Base-by-base conservation (phyloP, 2,888 invertebrate genomes). In the Chaetoderma sp. region DNA sequence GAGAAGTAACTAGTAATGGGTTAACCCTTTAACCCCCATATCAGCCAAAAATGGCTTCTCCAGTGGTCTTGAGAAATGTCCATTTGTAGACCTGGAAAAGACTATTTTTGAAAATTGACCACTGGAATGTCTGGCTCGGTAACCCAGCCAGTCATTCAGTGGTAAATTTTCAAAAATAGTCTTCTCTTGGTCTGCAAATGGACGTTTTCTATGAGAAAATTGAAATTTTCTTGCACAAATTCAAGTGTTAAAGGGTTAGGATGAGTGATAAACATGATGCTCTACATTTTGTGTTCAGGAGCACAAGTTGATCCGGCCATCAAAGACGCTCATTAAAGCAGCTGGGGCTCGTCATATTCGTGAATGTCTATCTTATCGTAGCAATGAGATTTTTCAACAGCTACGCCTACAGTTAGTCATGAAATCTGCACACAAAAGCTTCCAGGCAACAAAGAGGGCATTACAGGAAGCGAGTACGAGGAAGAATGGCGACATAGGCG, bases 401-500 rank as follows among this genome's bases (percentile, higher is more conserved):
- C 69, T 81, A 6, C 63, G 54, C 8, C 66, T 77, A 10, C 79
- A 81, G 58, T 69, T 81, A 10, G 65, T 72, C 36, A 66, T 81
- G 59, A 78, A 77, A 45, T 70, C 81, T 2, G 71, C 77, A n/a
- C 73, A 79, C 63, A 70, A 75, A 44, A 78, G 78, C 56, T 79
- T 79, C 59, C 59, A 60, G 21, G 52, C 50, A 18, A 74, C 78
- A 10, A 79, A 79, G 64, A 54, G 69, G 10, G 69, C 66, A 4
- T 62, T 79, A 18, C 65, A 70, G 39, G 54, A 67, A 6, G 57
- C 63, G 33, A 28, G 52, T 44, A 23, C 54, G 16, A 44, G 54
- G 54, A 28, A 55, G 54, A 13, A 61, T 54, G 8, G 61, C 61
- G n/a, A 61, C 42, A 50, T 50, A 39, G 25, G 54, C 50, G n/a